Percentiles rank a stretch among this genome's conserved stretches.
Conservation (phyloP, 2,888 invertebrate species). For the Tenthredo distinguenda region DNA sequence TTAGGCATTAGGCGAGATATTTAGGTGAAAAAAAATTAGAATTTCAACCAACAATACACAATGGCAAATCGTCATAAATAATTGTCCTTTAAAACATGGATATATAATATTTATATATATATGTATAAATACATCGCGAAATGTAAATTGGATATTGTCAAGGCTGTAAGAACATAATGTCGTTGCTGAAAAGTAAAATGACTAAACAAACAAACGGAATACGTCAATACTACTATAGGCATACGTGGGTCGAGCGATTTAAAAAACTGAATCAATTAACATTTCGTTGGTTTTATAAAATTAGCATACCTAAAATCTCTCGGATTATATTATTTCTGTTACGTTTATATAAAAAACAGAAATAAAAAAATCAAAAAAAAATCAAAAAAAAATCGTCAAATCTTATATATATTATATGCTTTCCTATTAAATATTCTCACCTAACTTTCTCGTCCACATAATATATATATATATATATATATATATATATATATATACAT, state of each 20-base stretch:
- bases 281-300: constrained; percentile 17
- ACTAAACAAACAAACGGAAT: constrained; percentile 2
- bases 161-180: not conserved
- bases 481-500: not conserved
- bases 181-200: not conserved
- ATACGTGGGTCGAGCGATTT: not conserved
- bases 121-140: too few species aligned
- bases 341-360: not conserved
- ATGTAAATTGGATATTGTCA: constrained; percentile 1
- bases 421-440: not conserved
- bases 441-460: not conserved
- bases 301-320: constrained; percentile 18
- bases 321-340: not conserved
- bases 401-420: too few species aligned
- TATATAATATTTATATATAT: too few species aligned
- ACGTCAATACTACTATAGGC: not conserved
- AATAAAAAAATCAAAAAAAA: not conserved
- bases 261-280: constrained; percentile 44
- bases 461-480: not conserved
- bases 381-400: not conserved
- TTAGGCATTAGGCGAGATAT: not conserved
- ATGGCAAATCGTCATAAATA: not conserved
- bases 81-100: not conserved
- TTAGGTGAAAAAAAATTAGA: not conserved
- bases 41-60: not conserved